Evolutionary conservation across 2,113 vertebrate genomes (phyloP).

Genomic region (Istiophorus platypterus): DNA sequence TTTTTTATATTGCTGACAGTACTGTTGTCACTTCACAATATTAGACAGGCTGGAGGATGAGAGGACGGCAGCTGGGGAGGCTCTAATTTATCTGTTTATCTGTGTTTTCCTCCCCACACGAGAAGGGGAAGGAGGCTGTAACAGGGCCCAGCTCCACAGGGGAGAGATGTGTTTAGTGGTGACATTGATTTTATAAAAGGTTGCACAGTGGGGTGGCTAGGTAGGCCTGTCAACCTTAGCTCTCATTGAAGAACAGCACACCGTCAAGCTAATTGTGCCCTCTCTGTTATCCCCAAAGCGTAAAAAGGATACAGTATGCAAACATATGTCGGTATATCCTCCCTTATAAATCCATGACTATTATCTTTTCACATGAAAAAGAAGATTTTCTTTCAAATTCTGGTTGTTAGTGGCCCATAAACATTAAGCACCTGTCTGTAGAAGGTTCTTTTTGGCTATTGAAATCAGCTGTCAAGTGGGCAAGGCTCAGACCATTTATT

Average conservation of each 20-base stretch:
- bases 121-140: constrained; percentile 64
- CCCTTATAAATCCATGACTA: not conserved
- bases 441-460: constrained; percentile 19
- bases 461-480: constrained; percentile 55
- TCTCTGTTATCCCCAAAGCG: constrained; percentile 47
- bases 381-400: constrained; percentile 1
- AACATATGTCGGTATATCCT: constrained; percentile 36
- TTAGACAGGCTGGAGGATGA: constrained; percentile 52
- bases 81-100: constrained; percentile 82
- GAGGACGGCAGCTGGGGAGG: constrained; percentile 55
- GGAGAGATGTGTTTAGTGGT: constrained; percentile 79
- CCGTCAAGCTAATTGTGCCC: constrained; percentile 75
- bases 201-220: constrained; percentile 76
- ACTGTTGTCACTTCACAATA: constrained; percentile 59
- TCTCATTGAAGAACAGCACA: constrained; percentile 61
- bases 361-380: constrained; percentile 23
- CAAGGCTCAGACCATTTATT: constrained; percentile 19
- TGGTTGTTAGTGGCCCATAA: not conserved
- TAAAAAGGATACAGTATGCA: constrained; percentile 63
- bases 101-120: constrained; percentile 71
- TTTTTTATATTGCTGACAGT: constrained; percentile 55
- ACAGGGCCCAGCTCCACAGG: constrained; percentile 67
- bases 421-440: not conserved
- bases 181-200: constrained; percentile 86
- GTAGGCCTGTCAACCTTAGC: constrained; percentile 78